These are phyloP conservation scores for Lasioglossum zephyrum DNA, from an alignment of 2,888 invertebrate genomes.

Conservation along the genomic window DNA sequence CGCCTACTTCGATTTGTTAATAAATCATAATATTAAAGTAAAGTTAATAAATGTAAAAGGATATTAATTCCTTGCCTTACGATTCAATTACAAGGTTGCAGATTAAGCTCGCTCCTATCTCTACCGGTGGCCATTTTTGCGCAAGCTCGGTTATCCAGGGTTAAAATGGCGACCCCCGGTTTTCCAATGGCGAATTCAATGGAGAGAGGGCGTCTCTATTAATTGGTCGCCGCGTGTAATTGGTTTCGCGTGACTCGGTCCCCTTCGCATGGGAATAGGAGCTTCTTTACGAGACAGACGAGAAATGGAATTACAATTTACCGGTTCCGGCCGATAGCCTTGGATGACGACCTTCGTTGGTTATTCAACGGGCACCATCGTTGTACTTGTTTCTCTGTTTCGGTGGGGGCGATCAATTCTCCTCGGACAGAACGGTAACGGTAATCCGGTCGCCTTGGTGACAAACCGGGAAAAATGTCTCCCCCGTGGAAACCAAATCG, in stretches of 20 bases:
- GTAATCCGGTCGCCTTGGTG: neutral
- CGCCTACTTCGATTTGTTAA: too few relatives aligned
- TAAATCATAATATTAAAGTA: too few relatives aligned
- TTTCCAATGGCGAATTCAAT: neutral
- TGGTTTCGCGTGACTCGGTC: slow-evolving; percentile 1
- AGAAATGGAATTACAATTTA: slow-evolving; percentile 30
- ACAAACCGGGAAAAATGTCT: neutral
- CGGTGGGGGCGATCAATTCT: neutral
- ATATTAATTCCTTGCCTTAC: too few relatives aligned
- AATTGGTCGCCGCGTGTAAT: neutral
- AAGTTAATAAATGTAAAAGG: too few relatives aligned
- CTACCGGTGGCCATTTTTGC: neutral
- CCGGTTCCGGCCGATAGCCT: slow-evolving; percentile 49
- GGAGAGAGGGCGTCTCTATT: neutral
- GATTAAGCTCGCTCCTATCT: neutral
- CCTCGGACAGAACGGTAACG: neutral
- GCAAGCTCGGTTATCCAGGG: neutral
- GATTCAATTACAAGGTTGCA: too few relatives aligned
- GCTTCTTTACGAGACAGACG: neutral
- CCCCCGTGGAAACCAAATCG: neutral
- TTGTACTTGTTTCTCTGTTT: slow-evolving; percentile 9
- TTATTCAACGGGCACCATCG: slow-evolving; percentile 64
- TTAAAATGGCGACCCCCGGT: neutral
- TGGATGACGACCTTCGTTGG: slow-evolving; percentile 56
- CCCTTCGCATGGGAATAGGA: neutral